A percentile compares a stretch with the other conserved stretches of the same genome.
Conservation (phyloP, 2,888 invertebrate species). For the Protophormia terraenovae region DNA sequence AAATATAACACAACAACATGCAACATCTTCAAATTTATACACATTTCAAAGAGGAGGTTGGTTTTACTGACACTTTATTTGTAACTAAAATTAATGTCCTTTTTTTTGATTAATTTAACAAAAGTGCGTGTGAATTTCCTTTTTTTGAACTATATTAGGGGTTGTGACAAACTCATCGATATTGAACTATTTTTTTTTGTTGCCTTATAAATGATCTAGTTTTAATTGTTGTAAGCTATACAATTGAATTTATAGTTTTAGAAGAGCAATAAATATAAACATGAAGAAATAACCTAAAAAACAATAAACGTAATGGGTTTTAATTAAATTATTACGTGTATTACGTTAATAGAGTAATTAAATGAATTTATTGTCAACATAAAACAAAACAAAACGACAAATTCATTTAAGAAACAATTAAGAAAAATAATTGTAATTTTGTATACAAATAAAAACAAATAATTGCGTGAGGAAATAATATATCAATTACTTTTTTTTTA, state of each 20-base stretch:
- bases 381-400: constrained; percentile 9
- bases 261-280: background rate
- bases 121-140: constrained; percentile 40
- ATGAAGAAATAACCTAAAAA: background rate
- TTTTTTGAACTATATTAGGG: background rate
- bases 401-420: constrained; percentile 25
- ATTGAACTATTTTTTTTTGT: too few species aligned
- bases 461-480: too few species aligned
- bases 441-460: too few species aligned
- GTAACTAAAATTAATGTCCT: background rate
- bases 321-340: constrained; percentile 66
- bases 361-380: constrained; percentile 28
- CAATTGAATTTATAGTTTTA: constrained; percentile 44
- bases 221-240: constrained; percentile 27
- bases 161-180: constrained; percentile 8
- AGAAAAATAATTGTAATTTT: background rate
- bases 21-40: background rate
- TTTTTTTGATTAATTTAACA: constrained; percentile 31
- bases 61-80: constrained; percentile 19
- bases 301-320: constrained; percentile 18
- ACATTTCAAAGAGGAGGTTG: background rate
- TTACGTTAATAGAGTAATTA: constrained; percentile 58
- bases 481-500: too few species aligned
- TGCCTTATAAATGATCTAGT: constrained; percentile 41
- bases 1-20: background rate